These are phyloP conservation scores for Eulemur rubriventer DNA, from an alignment of 2,797 vertebrate genomes.

Conservation along the genomic window DNA sequence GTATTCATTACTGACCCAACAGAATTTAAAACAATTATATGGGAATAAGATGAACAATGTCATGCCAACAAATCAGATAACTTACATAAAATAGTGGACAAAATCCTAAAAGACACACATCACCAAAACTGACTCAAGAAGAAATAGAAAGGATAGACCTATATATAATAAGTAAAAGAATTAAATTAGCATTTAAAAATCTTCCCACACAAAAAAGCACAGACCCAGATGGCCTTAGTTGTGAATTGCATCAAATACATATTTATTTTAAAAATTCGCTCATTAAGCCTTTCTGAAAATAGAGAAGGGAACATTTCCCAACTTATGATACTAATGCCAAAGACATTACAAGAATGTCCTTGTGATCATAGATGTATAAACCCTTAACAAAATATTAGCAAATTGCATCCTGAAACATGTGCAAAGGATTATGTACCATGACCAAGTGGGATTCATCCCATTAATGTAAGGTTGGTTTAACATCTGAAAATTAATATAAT, in stretches of 20 bases:
- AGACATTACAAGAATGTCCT: neutral
- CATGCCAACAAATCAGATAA: neutral
- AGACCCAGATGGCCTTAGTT: neutral
- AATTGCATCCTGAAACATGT: neutral
- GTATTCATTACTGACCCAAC: neutral
- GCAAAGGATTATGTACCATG: neutral
- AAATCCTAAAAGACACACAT: neutral
- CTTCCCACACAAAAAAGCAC: neutral
- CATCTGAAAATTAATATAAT: neutral
- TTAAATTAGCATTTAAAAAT: neutral
- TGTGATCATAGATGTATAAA: neutral
- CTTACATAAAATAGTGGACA: neutral
- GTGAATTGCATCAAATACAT: neutral
- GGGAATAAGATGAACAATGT: neutral
- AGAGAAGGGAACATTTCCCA: neutral
- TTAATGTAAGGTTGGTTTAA: neutral
- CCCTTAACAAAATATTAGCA: neutral
- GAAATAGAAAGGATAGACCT: neutral
- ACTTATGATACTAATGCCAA: neutral
- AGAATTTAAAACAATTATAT: neutral
- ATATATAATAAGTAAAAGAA: neutral
- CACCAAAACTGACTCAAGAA: neutral
- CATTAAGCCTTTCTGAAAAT: neutral
- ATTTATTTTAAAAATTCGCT: neutral
- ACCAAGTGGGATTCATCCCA: neutral